Conservation (phyloP, 2,797 vertebrate species). For the Anolis apletophallus region DNA sequence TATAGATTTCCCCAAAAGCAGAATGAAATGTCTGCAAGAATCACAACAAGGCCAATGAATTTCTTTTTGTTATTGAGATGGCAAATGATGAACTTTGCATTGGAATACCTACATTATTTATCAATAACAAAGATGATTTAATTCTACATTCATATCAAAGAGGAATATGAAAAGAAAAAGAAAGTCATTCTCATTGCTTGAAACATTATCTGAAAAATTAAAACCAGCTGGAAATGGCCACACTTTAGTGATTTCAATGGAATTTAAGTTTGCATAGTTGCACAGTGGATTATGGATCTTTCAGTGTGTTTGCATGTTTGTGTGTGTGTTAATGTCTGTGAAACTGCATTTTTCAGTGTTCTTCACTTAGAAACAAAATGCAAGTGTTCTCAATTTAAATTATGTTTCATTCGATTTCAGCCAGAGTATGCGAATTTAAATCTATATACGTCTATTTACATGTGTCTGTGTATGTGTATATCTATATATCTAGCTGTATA, state of each 20-base stretch:
- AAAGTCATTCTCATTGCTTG: neutral
- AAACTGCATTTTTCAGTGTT: neutral
- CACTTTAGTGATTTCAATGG: neutral
- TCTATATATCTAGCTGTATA: neutral
- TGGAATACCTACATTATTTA: neutral
- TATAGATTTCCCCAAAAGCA: neutral
- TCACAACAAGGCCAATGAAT: neutral
- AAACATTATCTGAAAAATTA: neutral
- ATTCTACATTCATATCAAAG: neutral
- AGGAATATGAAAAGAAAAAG: neutral
- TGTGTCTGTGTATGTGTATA: neutral
- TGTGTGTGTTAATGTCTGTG: neutral
- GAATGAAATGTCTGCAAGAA: neutral
- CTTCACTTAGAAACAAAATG: neutral
- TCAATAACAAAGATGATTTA: accelerated
- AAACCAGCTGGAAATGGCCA: constrained; percentile 8
- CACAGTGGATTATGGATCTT: neutral
- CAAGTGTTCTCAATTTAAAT: neutral
- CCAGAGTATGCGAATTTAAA: neutral
- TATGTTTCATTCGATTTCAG: neutral
- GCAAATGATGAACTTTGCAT: neutral
- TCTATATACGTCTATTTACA: neutral
- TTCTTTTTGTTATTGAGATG: neutral
- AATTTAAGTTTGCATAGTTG: neutral
- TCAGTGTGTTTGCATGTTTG: neutral